Percentiles rank a stretch among this genome's conserved stretches.
Conservation (phyloP, 2,113 vertebrate genomes). For the Poeciliopsis prolifica region DNA sequence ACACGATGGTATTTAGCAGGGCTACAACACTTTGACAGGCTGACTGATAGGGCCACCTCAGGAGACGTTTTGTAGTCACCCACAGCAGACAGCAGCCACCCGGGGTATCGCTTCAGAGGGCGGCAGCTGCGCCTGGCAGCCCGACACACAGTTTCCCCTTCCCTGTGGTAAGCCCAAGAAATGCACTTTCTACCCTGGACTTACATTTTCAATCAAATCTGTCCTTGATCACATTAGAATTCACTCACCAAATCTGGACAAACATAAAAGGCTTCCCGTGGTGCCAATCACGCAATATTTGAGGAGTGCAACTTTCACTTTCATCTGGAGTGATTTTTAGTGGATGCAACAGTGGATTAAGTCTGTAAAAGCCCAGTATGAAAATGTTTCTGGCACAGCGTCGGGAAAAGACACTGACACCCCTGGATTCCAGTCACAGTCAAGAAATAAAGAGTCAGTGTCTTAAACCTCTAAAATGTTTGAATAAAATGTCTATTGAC, state of each 20-base stretch:
- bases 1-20: slow-evolving; percentile 46
- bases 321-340: slow-evolving; percentile 16
- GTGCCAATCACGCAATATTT: slow-evolving; percentile 41
- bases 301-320: slow-evolving; percentile 10
- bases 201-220: slow-evolving; percentile 65
- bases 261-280: slow-evolving; percentile 50
- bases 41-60: slow-evolving; percentile 52
- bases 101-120: slow-evolving; percentile 54
- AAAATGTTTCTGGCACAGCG: slow-evolving; percentile 9
- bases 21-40: slow-evolving; percentile 27
- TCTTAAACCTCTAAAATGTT: background rate
- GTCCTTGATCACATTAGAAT: slow-evolving; percentile 56
- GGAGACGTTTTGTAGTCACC: slow-evolving; percentile 37
- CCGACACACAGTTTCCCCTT: slow-evolving; percentile 58
- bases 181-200: slow-evolving; percentile 39
- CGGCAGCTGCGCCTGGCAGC: slow-evolving; percentile 65
- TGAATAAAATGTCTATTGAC: background rate
- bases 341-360: slow-evolving; percentile 19
- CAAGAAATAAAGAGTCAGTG: background rate
- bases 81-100: slow-evolving; percentile 51
- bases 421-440: background rate
- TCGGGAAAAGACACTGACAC: background rate
- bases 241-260: slow-evolving; percentile 10
- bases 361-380: slow-evolving; percentile 6
- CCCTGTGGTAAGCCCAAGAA: slow-evolving; percentile 47